Conservation (phyloP, 2,113 vertebrate species). For the Sturnus vulgaris region DNA sequence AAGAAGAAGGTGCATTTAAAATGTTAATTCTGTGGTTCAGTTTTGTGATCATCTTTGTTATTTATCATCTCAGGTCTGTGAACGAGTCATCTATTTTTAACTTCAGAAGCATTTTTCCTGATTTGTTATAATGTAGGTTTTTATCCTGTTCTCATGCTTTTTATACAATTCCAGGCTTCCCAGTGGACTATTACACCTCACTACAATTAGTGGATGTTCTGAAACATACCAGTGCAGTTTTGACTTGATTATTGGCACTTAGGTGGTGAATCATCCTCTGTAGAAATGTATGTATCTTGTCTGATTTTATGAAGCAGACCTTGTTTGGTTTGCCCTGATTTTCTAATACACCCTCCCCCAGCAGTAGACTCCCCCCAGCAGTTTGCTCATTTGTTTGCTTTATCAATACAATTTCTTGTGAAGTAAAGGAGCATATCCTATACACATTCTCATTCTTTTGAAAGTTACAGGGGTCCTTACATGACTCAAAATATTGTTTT, state of each 20-base stretch:
- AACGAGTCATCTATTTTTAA: conserved; percentile 13
- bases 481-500: neutral
- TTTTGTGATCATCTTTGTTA: neutral
- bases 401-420: neutral
- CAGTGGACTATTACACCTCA: neutral
- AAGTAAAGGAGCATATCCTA: neutral
- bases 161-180: neutral
- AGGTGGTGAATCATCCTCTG: neutral
- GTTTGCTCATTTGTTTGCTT: neutral
- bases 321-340: neutral
- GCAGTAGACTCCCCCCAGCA: neutral
- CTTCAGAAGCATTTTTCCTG: neutral
- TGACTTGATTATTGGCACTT: neutral
- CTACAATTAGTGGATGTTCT: neutral
- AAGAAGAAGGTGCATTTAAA: neutral
- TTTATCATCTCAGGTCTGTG: neutral
- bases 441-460: neutral
- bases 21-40: neutral
- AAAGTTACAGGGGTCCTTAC: neutral
- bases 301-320: neutral
- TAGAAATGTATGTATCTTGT: neutral
- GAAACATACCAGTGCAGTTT: neutral
- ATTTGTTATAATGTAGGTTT: neutral
- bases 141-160: neutral
- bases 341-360: neutral